Conservation (phyloP, 2,797 vertebrate species). For the Coranthus polyacanthus region DNA sequence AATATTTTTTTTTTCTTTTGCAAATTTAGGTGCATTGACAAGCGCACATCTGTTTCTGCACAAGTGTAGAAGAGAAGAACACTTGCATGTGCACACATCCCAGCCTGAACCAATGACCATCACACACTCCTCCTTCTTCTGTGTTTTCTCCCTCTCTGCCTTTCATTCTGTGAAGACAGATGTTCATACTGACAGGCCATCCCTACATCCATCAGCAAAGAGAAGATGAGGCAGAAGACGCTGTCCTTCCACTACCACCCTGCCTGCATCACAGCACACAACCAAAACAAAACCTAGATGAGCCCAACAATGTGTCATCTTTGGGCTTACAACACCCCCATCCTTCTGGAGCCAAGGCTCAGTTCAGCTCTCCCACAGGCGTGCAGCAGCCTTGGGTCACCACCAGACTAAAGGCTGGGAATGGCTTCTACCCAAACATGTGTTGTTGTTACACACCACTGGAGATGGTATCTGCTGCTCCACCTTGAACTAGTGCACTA, state of each 20-base stretch:
- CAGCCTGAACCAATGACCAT: slow-evolving; percentile 53
- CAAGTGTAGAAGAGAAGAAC: slow-evolving; percentile 52
- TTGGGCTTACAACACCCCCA: slow-evolving; percentile 55
- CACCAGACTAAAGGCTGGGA: slow-evolving; percentile 57
- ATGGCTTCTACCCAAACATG: slow-evolving; percentile 58
- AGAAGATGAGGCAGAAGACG: slow-evolving; percentile 24
- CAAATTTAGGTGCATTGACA: slow-evolving; percentile 45
- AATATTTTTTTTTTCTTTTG: slow-evolving; percentile 31
- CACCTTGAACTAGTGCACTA: slow-evolving; percentile 33
- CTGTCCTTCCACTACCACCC: slow-evolving; percentile 47
- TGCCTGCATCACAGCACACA: slow-evolving; percentile 62
- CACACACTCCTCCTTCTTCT: slow-evolving; percentile 28
- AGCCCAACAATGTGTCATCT: slow-evolving; percentile 70
- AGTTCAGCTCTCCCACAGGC: slow-evolving; percentile 51
- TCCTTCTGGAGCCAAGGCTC: slow-evolving; percentile 48
- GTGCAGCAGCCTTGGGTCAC: slow-evolving; percentile 57
- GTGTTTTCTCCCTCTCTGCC: slow-evolving; percentile 23
- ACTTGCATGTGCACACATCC: slow-evolving; percentile 51
- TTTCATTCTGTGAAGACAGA: slow-evolving; percentile 68
- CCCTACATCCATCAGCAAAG: slow-evolving; percentile 64
- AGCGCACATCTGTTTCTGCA: slow-evolving; percentile 68
- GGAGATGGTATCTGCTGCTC: slow-evolving; percentile 60
- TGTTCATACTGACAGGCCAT: slow-evolving; percentile 63
- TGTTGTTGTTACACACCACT: slow-evolving; percentile 63
- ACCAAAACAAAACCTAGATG: slow-evolving; percentile 59